These are phyloP conservation scores for Parasteatoda tepidariorum DNA, from an alignment of 1,140 invertebrate species.

Conservation along the genomic window DNA sequence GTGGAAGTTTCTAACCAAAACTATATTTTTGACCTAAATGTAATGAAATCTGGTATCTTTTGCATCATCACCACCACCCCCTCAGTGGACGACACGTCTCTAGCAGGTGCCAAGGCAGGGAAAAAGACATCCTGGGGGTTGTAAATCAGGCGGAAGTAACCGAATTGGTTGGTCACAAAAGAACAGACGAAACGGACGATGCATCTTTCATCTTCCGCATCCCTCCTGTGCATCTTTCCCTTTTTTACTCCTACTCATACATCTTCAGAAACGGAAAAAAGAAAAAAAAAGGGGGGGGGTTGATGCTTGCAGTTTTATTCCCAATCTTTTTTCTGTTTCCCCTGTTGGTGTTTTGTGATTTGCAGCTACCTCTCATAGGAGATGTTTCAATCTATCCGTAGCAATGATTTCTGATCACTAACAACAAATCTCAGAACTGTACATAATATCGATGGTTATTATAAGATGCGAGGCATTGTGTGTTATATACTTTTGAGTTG, in stretches of 20 bases:
- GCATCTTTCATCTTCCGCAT: slow-evolving; percentile 57
- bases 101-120: slow-evolving; percentile 47
- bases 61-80: background rate
- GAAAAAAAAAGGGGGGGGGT: no score
- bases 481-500: no score
- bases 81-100: slow-evolving; percentile 30
- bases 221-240: background rate
- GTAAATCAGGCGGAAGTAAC: slow-evolving; percentile 61
- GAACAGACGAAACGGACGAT: slow-evolving; percentile 57
- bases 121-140: slow-evolving; percentile 22
- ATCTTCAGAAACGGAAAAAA: slow-evolving; percentile 11
- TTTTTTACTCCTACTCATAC: slow-evolving; percentile 8
- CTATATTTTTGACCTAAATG: background rate
- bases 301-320: background rate
- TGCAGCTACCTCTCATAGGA: background rate
- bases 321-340: slow-evolving; percentile 10
- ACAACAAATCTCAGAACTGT: no score
- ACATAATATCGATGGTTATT: no score
- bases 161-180: slow-evolving; percentile 60
- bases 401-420: no score
- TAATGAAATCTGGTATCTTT: background rate
- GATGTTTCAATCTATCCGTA: no score
- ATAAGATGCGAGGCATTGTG: no score
- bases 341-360: slow-evolving; percentile 36
- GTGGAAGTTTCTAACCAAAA: no score